Base-by-base conservation (phyloP, 2,113 vertebrate genomes). In the Anhinga rufa region DNA sequence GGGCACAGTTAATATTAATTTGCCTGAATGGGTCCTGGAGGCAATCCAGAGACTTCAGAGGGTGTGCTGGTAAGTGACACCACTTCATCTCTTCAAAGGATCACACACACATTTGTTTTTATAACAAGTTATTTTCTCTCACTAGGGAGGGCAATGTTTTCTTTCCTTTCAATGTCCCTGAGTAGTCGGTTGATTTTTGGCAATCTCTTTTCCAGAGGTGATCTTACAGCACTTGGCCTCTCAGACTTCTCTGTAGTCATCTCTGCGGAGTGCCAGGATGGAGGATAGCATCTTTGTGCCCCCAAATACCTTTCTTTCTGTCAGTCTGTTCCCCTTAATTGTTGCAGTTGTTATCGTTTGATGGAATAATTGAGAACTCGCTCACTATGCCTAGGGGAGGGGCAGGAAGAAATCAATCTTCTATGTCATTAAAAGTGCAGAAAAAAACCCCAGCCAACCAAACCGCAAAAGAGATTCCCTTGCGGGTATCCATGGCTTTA, bases 361-460 rank as follows among this genome's bases (percentile, higher is more conserved):
- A 91, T 79, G 85, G 64, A 93, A 72, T 86, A 92, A 93, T 87
- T 93, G 36, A 2, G 11, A 89, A 79, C 17, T 84, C 49, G 24
- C 34, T n/a, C 11, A 17, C 29, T 66, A 7, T 76, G 85, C 82
- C 36, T 86, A 25, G 49, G 40, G 55, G 44, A 76, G 51, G 32
- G 40, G 9, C 36, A 94, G 72, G 74, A 91, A 82, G 55, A 93
- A 92, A 96, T 97, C 94, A 86, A 90, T 97, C 61, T 84, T 87
- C 29, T 51, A 5, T 51, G 58, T 79, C 88, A 91, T 95, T 96
- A 81, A 76, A 92, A 91, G 81, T 51, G 81, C 52, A 80, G 70
- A 68, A 93, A 40, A 68, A 40, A 7, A 17, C 16, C 16, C 16
- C 14, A 44, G 15, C 42, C 25, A 60, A 2, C 1, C 16, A 25